phyloP scores from a whole-genome alignment of 1,140 invertebrate genomes.

The Sminthurinus signatus region DNA sequence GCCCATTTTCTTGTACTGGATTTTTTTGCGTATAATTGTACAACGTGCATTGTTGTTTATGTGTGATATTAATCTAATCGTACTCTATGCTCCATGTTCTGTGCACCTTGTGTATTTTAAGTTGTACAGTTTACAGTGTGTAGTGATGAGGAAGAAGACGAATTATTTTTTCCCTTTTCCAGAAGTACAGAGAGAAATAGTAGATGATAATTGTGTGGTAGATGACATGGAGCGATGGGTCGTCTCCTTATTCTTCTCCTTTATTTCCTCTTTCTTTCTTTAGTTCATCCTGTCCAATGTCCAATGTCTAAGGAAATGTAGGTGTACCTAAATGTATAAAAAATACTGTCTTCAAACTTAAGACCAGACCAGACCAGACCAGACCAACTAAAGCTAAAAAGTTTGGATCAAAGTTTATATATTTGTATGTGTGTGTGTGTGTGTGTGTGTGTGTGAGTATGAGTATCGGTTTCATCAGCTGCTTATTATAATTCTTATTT shows the following conservation, averaged over 20 bases:
- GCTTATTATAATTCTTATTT: slow-evolving; percentile 5
- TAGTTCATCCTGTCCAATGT: no score
- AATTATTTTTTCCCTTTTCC: background rate
- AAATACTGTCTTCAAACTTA: no score
- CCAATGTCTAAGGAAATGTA: slow-evolving; percentile 6
- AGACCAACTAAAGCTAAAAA: no score
- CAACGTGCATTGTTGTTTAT: no score
- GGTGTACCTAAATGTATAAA: no score
- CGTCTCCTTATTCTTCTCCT: slow-evolving; percentile 4
- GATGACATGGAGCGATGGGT: slow-evolving; percentile 11
- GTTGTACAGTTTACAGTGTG: background rate
- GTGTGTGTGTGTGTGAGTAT: background rate
- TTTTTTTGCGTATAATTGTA: no score
- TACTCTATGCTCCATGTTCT: no score
- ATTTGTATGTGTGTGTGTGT: background rate
- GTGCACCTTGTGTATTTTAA: no score
- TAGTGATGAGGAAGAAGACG: background rate
- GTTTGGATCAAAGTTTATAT: no score
- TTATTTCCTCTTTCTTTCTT: no score
- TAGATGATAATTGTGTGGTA: slow-evolving; percentile 7
- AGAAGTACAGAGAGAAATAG: background rate
- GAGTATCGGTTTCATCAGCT: slow-evolving; percentile 10
- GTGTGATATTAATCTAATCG: slow-evolving; percentile 10
- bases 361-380: no score
- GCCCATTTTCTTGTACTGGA: no score